These are phyloP conservation scores for Panurus biarmicus DNA, from an alignment of 2,113 vertebrate genomes.

Conservation along the genomic window DNA sequence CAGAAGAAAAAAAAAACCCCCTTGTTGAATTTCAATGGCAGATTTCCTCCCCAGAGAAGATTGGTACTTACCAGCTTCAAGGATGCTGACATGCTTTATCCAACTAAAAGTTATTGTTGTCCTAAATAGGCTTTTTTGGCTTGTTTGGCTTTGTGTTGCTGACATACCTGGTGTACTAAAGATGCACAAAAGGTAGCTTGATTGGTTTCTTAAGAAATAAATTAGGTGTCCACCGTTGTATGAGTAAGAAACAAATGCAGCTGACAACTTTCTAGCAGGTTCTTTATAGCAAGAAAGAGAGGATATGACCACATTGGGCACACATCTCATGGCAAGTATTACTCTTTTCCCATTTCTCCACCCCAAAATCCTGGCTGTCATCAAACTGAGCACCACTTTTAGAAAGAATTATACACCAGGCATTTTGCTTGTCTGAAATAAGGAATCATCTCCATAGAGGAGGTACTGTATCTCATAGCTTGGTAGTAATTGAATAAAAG, in stretches of 20 bases:
- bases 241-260: background rate
- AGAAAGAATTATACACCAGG: background rate
- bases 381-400: background rate
- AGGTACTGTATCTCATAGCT: background rate
- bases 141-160: background rate
- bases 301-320: background rate
- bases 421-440: background rate
- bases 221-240: background rate
- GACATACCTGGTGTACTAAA: background rate
- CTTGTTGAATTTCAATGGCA: background rate
- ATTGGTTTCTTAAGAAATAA: background rate
- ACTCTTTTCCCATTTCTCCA: background rate
- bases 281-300: background rate
- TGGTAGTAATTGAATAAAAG: background rate
- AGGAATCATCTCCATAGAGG: background rate
- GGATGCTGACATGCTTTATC: background rate
- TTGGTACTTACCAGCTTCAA: background rate
- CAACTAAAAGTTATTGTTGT: background rate
- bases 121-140: background rate
- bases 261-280: background rate
- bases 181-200: background rate
- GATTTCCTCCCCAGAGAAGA: background rate
- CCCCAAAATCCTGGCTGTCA: background rate
- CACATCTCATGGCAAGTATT: background rate
- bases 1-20: fast-evolving